phyloP scores from a whole-genome alignment of 2,113 vertebrate species.

The Mustelus asterias region DNA sequence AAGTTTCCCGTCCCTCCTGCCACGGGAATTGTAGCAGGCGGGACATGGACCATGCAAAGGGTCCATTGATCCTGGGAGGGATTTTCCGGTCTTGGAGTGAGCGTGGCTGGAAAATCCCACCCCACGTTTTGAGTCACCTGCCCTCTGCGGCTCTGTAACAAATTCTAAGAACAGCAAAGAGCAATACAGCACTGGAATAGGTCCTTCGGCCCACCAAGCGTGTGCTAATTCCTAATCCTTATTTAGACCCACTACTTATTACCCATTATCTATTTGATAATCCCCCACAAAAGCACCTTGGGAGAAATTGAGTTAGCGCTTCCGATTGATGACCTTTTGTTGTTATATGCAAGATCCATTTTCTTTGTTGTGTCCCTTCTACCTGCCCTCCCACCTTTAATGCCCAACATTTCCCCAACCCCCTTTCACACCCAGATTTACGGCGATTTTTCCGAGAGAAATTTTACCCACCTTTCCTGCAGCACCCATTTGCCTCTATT shows the following conservation, averaged over 20 bases:
- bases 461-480: neutral
- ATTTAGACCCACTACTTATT: too few relatives aligned
- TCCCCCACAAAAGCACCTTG: neutral
- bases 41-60: too few relatives aligned
- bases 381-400: neutral
- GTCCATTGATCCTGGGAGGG: too few relatives aligned
- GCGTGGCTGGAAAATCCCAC: too few relatives aligned
- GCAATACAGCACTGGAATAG: too few relatives aligned
- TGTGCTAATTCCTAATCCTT: too few relatives aligned
- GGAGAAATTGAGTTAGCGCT: neutral
- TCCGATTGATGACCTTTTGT: neutral
- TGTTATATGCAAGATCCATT: neutral
- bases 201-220: too few relatives aligned
- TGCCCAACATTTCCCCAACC: neutral
- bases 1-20: too few relatives aligned
- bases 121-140: neutral
- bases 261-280: neutral
- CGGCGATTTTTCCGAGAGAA: neutral
- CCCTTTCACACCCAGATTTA: neutral
- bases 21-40: too few relatives aligned
- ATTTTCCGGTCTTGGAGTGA: too few relatives aligned
- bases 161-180: too few relatives aligned
- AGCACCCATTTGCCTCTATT: neutral
- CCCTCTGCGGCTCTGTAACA: neutral
- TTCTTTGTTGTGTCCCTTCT: neutral